Conservation (phyloP, 37 sponge, comb jelly and placozoan species). For the Geodia barretti region DNA sequence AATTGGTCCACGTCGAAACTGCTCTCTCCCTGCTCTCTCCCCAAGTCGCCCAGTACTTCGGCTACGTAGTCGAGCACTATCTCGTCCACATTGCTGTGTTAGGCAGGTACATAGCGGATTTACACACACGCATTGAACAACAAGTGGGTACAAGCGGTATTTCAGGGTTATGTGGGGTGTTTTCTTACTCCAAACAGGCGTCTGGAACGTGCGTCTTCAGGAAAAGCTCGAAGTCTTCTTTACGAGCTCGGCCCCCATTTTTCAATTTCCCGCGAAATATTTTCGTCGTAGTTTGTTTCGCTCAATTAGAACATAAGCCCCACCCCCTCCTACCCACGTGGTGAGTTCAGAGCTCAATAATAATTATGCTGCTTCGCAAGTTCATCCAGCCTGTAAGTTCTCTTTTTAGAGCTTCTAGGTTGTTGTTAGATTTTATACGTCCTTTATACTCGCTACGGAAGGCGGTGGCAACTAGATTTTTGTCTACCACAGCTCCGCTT, state of each 20-base stretch:
- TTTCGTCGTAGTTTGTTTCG: not conserved
- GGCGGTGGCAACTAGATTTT: not conserved
- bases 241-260: not conserved
- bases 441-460: not conserved
- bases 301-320: not conserved
- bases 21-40: not conserved
- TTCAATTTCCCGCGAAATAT: not conserved
- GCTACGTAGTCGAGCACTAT: not conserved
- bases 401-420: not conserved
- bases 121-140: too few species aligned
- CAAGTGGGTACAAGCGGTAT: too few species aligned
- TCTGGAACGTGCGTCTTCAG: not conserved
- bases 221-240: not conserved
- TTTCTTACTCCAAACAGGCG: not conserved
- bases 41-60: constrained; percentile 3
- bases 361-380: not conserved
- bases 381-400: not conserved
- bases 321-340: not conserved
- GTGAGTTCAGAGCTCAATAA: not conserved
- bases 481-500: not conserved
- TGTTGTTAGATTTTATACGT: not conserved
- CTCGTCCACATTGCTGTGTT: constrained; percentile 8
- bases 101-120: too few species aligned
- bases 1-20: constrained; percentile 26
- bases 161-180: too few species aligned